Evolutionary conservation across 2,888 invertebrate species (phyloP).

Genomic region (Rhagonycha fulva): DNA sequence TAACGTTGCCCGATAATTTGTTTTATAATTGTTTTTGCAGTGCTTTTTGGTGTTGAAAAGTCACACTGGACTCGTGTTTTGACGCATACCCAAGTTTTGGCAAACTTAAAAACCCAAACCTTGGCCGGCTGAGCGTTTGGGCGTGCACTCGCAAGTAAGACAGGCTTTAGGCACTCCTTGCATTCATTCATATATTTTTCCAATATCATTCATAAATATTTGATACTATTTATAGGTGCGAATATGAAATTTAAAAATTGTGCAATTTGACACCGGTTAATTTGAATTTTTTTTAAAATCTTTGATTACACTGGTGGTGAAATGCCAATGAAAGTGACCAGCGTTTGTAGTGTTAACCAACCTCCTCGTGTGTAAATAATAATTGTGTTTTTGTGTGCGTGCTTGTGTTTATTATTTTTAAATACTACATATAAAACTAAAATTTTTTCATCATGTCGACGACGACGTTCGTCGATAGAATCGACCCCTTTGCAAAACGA

Average conservation of each 20-base stretch:
- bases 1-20: conserved; percentile 43
- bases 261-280: conserved; percentile 47
- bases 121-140: conserved; percentile 43
- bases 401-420: background rate
- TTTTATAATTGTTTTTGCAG: conserved; percentile 34
- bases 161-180: conserved; percentile 45
- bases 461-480: conserved; percentile 96
- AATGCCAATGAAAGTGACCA: conserved; percentile 46
- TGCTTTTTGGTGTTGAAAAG: conserved; percentile 38
- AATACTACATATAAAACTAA: background rate
- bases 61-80: conserved; percentile 14
- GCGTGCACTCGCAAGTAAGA: conserved; percentile 50
- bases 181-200: conserved; percentile 50
- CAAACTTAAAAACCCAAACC: conserved; percentile 21
- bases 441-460: conserved; percentile 64
- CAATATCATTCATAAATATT: conserved; percentile 47
- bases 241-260: conserved; percentile 48
- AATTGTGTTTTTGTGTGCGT: background rate
- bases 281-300: background rate
- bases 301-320: conserved; percentile 40
- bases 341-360: conserved; percentile 36
- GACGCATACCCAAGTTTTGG: conserved; percentile 17
- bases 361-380: conserved; percentile 40
- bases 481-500: conserved; percentile 98
- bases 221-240: conserved; percentile 37